Evolutionary conservation across 2,888 invertebrate genomes (phyloP), one percentile per base, ranked within the genome.

Genomic region (Agrenia bidenticulata): DNA sequence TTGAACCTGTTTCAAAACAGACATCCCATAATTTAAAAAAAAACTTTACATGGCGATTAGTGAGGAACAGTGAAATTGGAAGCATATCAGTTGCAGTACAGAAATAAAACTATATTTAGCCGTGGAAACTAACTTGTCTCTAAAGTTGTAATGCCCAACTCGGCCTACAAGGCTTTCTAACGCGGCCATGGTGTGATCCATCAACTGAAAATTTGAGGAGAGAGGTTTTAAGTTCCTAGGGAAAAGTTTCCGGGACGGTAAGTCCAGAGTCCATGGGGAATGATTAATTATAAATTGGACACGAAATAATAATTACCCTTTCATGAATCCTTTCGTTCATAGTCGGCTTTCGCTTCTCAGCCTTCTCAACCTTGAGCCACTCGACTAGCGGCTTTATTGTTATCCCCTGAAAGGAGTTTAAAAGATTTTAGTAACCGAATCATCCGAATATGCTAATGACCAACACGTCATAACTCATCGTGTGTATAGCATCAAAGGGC

Each of bases 281-380:
- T n/a, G n/a, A n/a, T n/a, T n/a, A n/a, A n/a, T n/a, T n/a, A n/a
- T n/a, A n/a, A n/a, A n/a, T n/a, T n/a, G n/a, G n/a, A n/a, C n/a
- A n/a, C n/a, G n/a, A n/a, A n/a, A n/a, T 32, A 7, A 32, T 7
- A 39, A 71, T 67, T 73, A 75, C 75, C 49, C 94, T 86, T 81
- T 94, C 94, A 80, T 96, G 95, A 78, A 98, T 93, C 78, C 96
- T 86, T 81, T 98, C 97, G 80, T 95, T 95, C 94, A 98, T 95
- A 2, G 93, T 92, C 24, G 92, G 90, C 77, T 94, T 92, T 69
- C 89, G 84, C 79, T 90, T 92, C 77, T 91, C 89, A 2, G 92
- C 92, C 62, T 89, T 88, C 81, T 94, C 94, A 2, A 98, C 95
- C 79, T 95, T 94, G 64, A 98, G 84, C 76, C 94, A 89, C 81